phyloP scores from a whole-genome alignment of 1,140 invertebrate genomes.

The Diploscapter pachys region DNA sequence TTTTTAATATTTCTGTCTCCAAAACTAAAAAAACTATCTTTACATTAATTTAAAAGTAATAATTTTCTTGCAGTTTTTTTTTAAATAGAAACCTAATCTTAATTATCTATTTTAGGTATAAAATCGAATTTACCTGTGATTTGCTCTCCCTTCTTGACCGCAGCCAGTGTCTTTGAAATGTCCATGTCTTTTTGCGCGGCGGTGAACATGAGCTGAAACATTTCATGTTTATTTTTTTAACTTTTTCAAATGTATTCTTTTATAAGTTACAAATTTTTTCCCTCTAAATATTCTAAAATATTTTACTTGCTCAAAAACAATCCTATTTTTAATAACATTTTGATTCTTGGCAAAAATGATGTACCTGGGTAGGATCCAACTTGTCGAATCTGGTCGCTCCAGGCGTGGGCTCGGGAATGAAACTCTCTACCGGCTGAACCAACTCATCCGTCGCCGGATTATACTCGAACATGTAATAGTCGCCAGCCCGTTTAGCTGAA shows the following conservation, averaged over 20 bases:
- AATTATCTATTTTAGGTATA: background rate
- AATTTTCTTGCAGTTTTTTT: too few species aligned
- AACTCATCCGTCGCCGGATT: conserved; percentile 46
- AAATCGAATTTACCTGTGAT: conserved; percentile 45
- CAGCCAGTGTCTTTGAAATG: conserved; percentile 44
- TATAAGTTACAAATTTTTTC: background rate
- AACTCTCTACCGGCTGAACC: conserved; percentile 46
- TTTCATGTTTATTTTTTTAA: background rate
- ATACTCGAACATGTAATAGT: conserved; percentile 59
- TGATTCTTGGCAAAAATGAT: conserved; percentile 1
- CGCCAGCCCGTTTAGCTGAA: conserved; percentile 58
- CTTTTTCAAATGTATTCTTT: background rate
- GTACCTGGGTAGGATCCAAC: conserved; percentile 51
- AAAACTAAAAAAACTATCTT: too few species aligned
- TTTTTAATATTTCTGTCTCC: too few species aligned
- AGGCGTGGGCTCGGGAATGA: conserved; percentile 53
- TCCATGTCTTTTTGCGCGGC: conserved; percentile 50
- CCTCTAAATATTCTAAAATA: too few species aligned
- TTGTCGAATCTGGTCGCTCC: conserved; percentile 52
- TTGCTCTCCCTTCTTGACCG: conserved; percentile 52
- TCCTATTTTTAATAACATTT: background rate
- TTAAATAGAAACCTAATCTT: too few species aligned
- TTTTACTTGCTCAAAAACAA: too few species aligned
- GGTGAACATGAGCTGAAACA: conserved; percentile 50
- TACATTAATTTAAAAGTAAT: too few species aligned